Evolutionary conservation across 2,797 vertebrate genomes (phyloP).

Genomic region (Oreochromis grahami): DNA sequence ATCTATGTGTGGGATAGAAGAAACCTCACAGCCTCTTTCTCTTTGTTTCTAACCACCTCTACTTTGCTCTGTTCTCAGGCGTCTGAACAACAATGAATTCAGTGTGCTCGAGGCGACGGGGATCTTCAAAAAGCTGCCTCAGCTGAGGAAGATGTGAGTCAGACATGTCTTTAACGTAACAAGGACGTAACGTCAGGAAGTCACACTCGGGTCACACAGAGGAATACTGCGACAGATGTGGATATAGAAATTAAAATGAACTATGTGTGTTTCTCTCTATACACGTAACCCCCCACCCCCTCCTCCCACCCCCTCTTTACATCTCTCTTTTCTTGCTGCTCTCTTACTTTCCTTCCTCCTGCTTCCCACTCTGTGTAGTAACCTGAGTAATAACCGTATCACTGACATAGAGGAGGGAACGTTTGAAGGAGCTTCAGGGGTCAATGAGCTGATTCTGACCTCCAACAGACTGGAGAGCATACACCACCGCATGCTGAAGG

Average conservation of each 20-base stretch:
- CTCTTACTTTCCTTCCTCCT: not conserved
- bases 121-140: conserved; percentile 96
- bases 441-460: conserved; percentile 93
- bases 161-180: not conserved
- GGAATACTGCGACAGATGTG: not conserved
- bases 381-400: conserved; percentile 97
- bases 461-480: conserved; percentile 92
- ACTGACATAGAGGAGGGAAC: conserved; percentile 96
- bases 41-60: conserved; percentile 28
- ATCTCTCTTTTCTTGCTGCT: not conserved
- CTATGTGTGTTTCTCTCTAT: not conserved
- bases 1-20: not conserved
- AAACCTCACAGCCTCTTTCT: not conserved
- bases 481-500: conserved; percentile 92
- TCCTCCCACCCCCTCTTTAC: not conserved
- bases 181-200: not conserved
- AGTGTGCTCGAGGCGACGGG: conserved; percentile 95
- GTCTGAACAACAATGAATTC: conserved; percentile 98
- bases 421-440: conserved; percentile 91
- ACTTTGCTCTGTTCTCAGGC: conserved; percentile 67
- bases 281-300: not conserved
- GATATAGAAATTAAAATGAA: not conserved
- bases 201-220: conserved; percentile 12
- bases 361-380: conserved; percentile 72
- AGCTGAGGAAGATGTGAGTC: conserved; percentile 97